Base-by-base conservation (phyloP, 1,140 invertebrate species). In the Drosophila bifasciata region DNA sequence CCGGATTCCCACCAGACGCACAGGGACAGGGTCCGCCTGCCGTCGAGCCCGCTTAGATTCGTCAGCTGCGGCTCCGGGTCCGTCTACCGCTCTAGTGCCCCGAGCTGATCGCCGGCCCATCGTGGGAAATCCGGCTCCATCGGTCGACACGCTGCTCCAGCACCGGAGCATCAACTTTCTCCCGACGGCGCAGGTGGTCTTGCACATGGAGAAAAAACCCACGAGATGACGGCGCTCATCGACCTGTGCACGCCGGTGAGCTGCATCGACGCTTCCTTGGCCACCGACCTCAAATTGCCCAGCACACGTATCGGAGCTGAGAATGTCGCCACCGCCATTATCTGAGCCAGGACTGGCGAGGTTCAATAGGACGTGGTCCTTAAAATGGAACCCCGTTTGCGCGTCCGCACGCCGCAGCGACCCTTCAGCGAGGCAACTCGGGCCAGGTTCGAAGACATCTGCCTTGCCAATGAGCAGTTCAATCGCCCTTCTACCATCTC, bases 131-230 rank as follows among this genome's bases (percentile, higher is more conserved):
- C 43, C 17, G 11, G 43, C 43, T 9, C 17, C 16, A 19, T 45
- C 43, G 16, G 8, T 45, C 11, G 4, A 11, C 4, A 16, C 43
- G 9, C 43, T 45, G 0, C 17, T 45, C 5, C 9, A 45, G 17
- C 7, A 11, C 5, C 17, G 25, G 3, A 50, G 15, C 48, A 23
- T 50, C 25, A 50, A 28, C 15, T 8, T 40, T 13, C 40, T 43
- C 9, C 52, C 52, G 5, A 55, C 52, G 21, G 52, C 52, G 5
- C 11, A 9, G 19, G 25, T 51, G 15, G 6, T 51, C 23, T 25
- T 56, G 9, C 23, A 45, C 3, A 45, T 2, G 41, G 15, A 3
- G n/a, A 3, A 5, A 56, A 13, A 9, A 25, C 8, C 5, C 16
- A 11, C 23, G 41, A 56, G 17, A 56, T 41, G 1, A 7, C 9